A percentile compares a stretch with the other conserved stretches of the same genome.
Evolutionary conservation across 2,113 vertebrate species (phyloP).

Genomic region (Sitta europaea): DNA sequence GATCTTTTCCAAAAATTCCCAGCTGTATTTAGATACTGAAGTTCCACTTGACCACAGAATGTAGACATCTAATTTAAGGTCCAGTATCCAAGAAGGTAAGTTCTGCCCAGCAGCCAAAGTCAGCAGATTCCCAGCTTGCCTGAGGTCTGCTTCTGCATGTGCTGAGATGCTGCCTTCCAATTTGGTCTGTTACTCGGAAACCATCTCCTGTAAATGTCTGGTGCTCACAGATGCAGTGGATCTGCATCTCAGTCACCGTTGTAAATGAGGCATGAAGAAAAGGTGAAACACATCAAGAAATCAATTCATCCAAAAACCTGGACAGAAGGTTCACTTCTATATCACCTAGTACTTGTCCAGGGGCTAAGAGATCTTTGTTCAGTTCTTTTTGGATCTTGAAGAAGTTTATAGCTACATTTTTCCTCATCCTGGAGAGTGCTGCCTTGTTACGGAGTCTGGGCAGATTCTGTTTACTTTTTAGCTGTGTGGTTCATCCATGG

Average conservation of each 20-base stretch:
- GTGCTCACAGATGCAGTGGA: neutral
- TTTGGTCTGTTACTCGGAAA: slow-evolving; percentile 28
- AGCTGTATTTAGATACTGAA: neutral
- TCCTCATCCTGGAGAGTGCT: neutral
- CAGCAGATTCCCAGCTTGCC: neutral
- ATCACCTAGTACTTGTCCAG: neutral
- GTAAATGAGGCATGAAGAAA: neutral
- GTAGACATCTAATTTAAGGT: slow-evolving; percentile 18
- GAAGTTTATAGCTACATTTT: neutral
- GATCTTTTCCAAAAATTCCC: neutral
- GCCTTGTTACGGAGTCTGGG: neutral
- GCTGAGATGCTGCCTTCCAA: neutral
- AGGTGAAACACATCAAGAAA: neutral
- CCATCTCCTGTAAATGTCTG: neutral
- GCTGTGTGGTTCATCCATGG: neutral
- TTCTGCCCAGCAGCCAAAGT: neutral
- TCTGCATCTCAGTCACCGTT: neutral
- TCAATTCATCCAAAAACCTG: neutral
- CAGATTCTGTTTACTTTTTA: neutral
- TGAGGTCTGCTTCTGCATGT: neutral
- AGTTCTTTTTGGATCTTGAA: neutral
- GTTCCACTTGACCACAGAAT: neutral
- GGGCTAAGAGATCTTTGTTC: neutral
- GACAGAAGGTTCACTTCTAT: neutral
- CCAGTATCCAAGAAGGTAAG: neutral